phyloP scores from a whole-genome alignment of 2,113 vertebrate species.

The Picathartes gymnocephalus region DNA sequence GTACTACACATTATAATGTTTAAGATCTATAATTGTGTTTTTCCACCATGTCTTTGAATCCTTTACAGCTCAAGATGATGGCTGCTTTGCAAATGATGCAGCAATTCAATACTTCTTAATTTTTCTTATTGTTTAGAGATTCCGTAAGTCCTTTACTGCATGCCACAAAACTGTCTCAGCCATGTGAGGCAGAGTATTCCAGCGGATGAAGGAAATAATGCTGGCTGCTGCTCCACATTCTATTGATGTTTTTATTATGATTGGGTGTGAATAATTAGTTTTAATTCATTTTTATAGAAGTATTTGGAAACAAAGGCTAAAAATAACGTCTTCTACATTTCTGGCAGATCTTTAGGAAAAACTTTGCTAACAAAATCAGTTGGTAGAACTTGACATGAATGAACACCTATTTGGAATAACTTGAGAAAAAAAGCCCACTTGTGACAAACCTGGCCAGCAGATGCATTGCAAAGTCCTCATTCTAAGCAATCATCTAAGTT shows the following conservation, averaged over 20 bases:
- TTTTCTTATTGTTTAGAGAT: background rate
- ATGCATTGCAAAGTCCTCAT: background rate
- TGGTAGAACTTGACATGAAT: background rate
- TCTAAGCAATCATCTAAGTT: background rate
- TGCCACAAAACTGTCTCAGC: background rate
- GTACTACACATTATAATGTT: background rate
- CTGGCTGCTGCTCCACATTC: background rate
- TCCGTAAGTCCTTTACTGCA: background rate
- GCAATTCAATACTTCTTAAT: background rate
- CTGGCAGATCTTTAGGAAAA: background rate
- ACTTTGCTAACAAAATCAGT: background rate
- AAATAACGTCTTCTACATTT: background rate
- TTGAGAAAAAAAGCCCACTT: background rate
- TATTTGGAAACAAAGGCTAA: background rate
- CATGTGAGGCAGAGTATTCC: background rate
- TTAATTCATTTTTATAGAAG: background rate
- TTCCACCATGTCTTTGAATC: background rate
- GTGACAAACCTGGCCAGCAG: background rate
- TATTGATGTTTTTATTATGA: background rate
- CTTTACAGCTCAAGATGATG: background rate
- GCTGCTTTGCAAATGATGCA: background rate
- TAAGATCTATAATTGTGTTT: background rate
- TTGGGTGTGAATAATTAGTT: background rate
- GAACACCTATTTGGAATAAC: background rate
- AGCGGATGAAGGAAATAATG: background rate